Conservation (phyloP, 2,113 vertebrate genomes). For the Merops nubicus region DNA sequence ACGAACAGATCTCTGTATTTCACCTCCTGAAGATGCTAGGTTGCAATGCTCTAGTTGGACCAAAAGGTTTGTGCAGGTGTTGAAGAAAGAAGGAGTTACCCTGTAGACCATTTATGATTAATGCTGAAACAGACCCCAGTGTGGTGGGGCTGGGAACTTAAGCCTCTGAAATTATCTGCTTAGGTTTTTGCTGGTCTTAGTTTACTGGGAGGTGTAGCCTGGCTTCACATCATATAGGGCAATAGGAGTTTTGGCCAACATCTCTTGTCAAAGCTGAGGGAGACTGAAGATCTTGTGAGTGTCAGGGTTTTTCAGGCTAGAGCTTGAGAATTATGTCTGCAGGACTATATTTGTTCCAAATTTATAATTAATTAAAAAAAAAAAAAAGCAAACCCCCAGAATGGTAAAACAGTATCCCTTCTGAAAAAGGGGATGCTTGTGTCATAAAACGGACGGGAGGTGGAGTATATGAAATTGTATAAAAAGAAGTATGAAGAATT, state of each 20-base stretch:
- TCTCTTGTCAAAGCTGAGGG: background rate
- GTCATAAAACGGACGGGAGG: background rate
- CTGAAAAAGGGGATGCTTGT: background rate
- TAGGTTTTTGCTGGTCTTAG: background rate
- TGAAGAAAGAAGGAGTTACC: background rate
- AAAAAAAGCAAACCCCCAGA: rapidly evolving
- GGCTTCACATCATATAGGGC: background rate
- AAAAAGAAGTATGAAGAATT: background rate
- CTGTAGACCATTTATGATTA: background rate
- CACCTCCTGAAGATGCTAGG: background rate
- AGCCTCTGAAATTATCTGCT: background rate
- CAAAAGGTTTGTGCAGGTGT: background rate
- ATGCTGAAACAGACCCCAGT: too few species aligned
- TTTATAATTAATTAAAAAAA: background rate
- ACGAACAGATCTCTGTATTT: background rate
- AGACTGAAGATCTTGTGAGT: background rate
- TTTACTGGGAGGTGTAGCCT: background rate
- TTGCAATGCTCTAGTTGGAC: background rate
- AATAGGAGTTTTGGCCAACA: background rate
- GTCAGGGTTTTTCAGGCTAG: background rate
- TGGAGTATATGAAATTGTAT: background rate
- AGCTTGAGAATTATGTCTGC: background rate
- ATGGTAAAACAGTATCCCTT: background rate
- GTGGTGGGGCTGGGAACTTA: background rate
- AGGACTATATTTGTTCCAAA: background rate